Conservation (phyloP, 2,797 vertebrate species). For the Adelosebastes latens region DNA sequence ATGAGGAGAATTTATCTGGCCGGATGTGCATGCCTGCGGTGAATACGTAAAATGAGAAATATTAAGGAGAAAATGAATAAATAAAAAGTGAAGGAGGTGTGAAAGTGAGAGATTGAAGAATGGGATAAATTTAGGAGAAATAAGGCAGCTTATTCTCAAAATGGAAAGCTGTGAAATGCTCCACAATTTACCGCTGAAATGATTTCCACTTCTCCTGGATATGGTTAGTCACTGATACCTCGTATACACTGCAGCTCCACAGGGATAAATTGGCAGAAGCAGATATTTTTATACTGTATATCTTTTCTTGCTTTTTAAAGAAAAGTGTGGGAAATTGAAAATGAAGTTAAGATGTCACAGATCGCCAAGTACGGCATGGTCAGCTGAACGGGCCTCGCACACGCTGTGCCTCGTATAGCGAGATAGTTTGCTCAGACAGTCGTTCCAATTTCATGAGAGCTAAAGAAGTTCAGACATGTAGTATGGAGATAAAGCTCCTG, state of each 20-base stretch:
- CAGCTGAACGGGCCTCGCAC: conserved; percentile 13
- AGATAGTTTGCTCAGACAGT: conserved; percentile 20
- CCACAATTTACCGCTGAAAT: conserved; percentile 38
- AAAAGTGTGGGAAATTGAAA: conserved; percentile 22
- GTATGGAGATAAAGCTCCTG: background rate
- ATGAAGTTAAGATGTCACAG: conserved; percentile 23
- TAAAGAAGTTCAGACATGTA: background rate
- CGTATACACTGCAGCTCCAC: background rate
- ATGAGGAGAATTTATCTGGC: conserved; percentile 28
- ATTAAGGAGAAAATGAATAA: conserved; percentile 35
- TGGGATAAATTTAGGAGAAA: conserved; percentile 32
- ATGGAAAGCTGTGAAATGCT: conserved; percentile 49
- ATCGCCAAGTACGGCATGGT: conserved; percentile 1
- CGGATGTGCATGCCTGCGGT: conserved; percentile 20
- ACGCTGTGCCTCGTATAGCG: conserved; percentile 10
- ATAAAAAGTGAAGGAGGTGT: conserved; percentile 30
- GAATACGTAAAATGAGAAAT: conserved; percentile 28
- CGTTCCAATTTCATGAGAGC: background rate
- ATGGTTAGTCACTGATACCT: conserved; percentile 21
- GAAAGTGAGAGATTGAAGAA: conserved; percentile 40
- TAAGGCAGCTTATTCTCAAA: conserved; percentile 38
- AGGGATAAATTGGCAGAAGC: conserved; percentile 6
- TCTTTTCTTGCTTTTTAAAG: conserved; percentile 2
- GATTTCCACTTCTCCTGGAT: conserved; percentile 44
- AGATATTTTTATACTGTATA: background rate